Evolutionary conservation across 1,140 invertebrate genomes (phyloP).

Genomic region (Yoshiicerus persimilis): DNA sequence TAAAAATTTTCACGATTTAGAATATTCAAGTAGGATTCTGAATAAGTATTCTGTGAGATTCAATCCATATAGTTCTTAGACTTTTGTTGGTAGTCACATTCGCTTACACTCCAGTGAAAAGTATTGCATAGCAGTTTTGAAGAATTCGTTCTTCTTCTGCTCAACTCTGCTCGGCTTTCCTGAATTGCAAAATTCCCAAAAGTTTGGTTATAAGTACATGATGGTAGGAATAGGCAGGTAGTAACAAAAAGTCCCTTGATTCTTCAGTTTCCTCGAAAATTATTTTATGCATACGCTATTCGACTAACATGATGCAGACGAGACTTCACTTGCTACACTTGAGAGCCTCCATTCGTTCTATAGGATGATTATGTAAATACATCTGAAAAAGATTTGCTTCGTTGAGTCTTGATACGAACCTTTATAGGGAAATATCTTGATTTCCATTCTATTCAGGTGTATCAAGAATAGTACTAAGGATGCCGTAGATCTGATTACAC

Average conservation of each 20-base stretch:
- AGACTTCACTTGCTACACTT: neutral
- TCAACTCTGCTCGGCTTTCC: no score
- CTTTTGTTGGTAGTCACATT: neutral
- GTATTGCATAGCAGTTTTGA: neutral
- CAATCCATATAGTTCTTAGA: neutral
- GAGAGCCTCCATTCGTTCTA: neutral
- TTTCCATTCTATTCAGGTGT: neutral
- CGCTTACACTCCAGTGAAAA: neutral
- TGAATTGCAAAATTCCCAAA: neutral
- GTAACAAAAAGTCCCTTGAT: neutral
- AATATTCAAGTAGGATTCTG: no score
- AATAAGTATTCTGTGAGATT: neutral
- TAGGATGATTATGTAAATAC: neutral
- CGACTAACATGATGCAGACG: neutral
- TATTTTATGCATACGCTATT: conserved; percentile 5
- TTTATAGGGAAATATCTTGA: neutral
- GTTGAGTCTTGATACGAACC: neutral
- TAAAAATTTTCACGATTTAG: no score
- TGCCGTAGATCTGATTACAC: neutral
- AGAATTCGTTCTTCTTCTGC: neutral
- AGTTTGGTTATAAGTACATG: neutral
- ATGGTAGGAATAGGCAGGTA: neutral
- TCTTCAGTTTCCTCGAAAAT: conserved; percentile 10
- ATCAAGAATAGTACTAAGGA: neutral
- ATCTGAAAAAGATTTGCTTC: neutral